Evolutionary conservation across 1,140 invertebrate species (phyloP).

Genomic region (Adoxophyes honmai): DNA sequence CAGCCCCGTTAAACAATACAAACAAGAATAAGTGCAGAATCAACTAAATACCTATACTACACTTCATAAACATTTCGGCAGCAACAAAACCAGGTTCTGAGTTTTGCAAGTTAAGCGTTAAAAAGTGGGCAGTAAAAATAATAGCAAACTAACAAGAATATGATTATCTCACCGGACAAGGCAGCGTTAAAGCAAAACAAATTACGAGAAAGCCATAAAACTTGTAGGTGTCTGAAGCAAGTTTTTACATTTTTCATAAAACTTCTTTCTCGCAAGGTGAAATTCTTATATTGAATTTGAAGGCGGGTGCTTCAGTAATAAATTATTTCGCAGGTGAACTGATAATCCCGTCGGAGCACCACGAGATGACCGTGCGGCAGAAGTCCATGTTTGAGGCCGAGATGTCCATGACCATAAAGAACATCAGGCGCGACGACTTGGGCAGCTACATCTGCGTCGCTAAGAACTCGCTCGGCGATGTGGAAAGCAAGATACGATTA

Average conservation of each 20-base stretch:
- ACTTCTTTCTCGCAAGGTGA: constrained; percentile 64
- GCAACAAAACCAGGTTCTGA: too few relatives aligned
- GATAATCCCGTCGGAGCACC: constrained; percentile 88
- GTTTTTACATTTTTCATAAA: constrained; percentile 76
- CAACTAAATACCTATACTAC: too few relatives aligned
- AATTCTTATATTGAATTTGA: constrained; percentile 75
- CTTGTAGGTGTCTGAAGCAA: constrained; percentile 65
- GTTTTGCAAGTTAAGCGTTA: too few relatives aligned
- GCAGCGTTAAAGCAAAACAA: constrained; percentile 67
- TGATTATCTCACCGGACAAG: constrained; percentile 41
- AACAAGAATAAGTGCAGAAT: too few relatives aligned
- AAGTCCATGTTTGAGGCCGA: constrained; percentile 90
- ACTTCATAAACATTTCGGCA: too few relatives aligned
- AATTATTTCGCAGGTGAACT: constrained; percentile 83
- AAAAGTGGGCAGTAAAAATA: background rate
- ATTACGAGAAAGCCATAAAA: constrained; percentile 72
- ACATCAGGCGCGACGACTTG: constrained; percentile 88
- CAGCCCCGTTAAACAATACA: too few relatives aligned
- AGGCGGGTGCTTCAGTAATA: constrained; percentile 68
- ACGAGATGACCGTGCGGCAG: constrained; percentile 85
- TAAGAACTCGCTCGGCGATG: constrained; percentile 93
- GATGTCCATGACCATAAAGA: constrained; percentile 90
- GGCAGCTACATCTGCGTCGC: constrained; percentile 94
- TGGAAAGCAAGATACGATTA: constrained; percentile 92
- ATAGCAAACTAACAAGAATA: constrained; percentile 19